Evolutionary conservation across 2,113 vertebrate species (phyloP).

Genomic region (Misgurnus anguillicaudatus): DNA sequence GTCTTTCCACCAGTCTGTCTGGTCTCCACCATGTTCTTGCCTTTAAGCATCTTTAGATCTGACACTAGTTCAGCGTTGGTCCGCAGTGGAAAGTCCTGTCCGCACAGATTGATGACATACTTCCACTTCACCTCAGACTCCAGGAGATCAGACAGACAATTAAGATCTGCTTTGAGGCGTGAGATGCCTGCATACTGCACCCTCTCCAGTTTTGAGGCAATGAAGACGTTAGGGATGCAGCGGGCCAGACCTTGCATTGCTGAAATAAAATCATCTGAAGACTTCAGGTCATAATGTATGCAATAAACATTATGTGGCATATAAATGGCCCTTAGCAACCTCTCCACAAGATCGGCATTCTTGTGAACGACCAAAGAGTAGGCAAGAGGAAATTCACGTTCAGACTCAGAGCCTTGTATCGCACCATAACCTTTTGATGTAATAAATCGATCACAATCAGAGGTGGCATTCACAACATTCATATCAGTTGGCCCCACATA

Average conservation of each 20-base stretch:
- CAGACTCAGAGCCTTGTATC: conserved; percentile 72
- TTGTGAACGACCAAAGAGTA: conserved; percentile 92
- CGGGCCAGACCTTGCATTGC: conserved; percentile 82
- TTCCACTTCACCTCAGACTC: conserved; percentile 80
- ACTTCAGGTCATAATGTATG: conserved; percentile 89
- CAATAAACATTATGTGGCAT: conserved; percentile 86
- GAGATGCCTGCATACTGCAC: conserved; percentile 88
- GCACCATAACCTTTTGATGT: conserved; percentile 73
- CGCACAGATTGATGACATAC: conserved; percentile 90
- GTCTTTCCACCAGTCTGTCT: conserved; percentile 80
- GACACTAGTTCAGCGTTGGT: conserved; percentile 83
- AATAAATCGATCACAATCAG: conserved; percentile 73
- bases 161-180: conserved; percentile 51
- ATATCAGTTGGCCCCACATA: conserved; percentile 77
- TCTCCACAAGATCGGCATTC: conserved; percentile 87
- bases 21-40: conserved; percentile 88
- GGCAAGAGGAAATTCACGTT: conserved; percentile 82
- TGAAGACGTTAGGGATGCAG: conserved; percentile 85
- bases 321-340: conserved; percentile 83
- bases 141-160: conserved; percentile 82
- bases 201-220: conserved; percentile 83
- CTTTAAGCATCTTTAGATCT: conserved; percentile 81
- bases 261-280: conserved; percentile 77
- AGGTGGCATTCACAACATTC: conserved; percentile 72
- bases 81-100: conserved; percentile 90